phyloP scores from a whole-genome alignment of 2,113 vertebrate genomes.

The Tor tambroides region DNA sequence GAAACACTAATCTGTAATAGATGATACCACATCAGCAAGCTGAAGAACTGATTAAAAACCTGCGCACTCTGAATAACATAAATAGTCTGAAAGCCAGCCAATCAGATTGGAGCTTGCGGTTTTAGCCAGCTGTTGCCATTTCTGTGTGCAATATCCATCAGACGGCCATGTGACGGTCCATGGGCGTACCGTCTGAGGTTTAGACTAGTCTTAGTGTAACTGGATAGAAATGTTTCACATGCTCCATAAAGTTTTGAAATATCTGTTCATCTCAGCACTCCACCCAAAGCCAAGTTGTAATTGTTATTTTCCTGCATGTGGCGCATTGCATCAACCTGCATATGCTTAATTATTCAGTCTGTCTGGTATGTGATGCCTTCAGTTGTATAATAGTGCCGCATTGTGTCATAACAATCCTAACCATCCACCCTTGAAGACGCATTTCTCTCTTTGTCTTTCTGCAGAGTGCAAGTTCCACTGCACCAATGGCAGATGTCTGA shows the following conservation, averaged over 20 bases:
- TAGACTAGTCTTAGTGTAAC: background rate
- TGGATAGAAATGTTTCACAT: conserved; percentile 7
- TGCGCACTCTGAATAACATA: background rate
- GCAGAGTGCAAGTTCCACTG: conserved; percentile 98
- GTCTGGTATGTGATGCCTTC: conserved; percentile 41
- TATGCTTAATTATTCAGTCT: conserved; percentile 38
- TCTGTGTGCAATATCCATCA: conserved; percentile 4
- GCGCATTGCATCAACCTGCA: conserved; percentile 33
- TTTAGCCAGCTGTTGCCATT: background rate
- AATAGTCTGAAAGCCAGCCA: background rate
- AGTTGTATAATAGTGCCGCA: background rate
- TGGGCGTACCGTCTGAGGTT: conserved; percentile 18
- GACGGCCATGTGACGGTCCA: background rate
- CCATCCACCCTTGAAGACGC: background rate
- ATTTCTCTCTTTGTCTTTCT: conserved; percentile 56
- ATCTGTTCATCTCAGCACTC: background rate
- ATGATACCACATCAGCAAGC: background rate
- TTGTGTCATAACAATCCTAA: conserved; percentile 1
- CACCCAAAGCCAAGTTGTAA: conserved; percentile 32
- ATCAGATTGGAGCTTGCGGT: background rate
- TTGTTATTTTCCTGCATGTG: conserved; percentile 40
- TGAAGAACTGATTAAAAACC: background rate
- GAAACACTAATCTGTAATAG: background rate
- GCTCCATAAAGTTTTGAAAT: conserved; percentile 21
- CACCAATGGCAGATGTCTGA: conserved; percentile 94